Base-by-base conservation (phyloP, 2,797 vertebrate genomes). In the Phrynocephalus forsythii region DNA sequence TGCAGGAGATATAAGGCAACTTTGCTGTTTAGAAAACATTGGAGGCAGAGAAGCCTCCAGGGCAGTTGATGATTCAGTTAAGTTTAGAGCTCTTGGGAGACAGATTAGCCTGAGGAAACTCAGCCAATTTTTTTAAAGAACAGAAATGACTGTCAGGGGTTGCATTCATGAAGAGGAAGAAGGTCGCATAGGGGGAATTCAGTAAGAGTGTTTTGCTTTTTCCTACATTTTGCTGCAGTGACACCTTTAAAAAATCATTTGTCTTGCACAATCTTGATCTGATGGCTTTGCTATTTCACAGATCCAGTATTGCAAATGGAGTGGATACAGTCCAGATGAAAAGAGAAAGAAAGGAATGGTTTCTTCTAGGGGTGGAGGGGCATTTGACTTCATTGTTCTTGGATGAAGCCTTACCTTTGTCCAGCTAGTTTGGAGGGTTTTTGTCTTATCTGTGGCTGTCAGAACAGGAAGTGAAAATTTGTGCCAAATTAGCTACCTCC, bases 61-160 rank as follows among this genome's bases (percentile, higher is more conserved):
- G 60, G 33, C 30, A 75, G n/a, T 80, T 80, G 56, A 56, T 68
- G 76, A 24, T 90, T 84, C 30, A 56, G 6, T 67, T 56, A 66
- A 79, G n/a, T 10, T 79, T 68, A 77, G 24, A 71, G 44, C 56
- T 73, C 75, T n/a, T 84, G 68, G 81, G 85, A 56, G n/a, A 67
- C 20, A 60, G 6, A 48, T 67, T 75, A 73, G 67, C 22, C 71
- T 67, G 79, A 48, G 71, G 26, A 80, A 82, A 77, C 16, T 20
- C 16, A 22, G 78, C n/a, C 60, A 6, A 7, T 80, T 20, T 79
- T 83, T n/a, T 75, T 67, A 38, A 90, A 26, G 76, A n/a, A 26
- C 30, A 68, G 68, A 67, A 52, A 66, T 52, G 16, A 52, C 30
- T 48, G 28, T 79, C n/a, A 33, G 30, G 26, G 71, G 48, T 60